Evolutionary conservation across 2,888 invertebrate species (phyloP).

Genomic region (Rutpela maculata): DNA sequence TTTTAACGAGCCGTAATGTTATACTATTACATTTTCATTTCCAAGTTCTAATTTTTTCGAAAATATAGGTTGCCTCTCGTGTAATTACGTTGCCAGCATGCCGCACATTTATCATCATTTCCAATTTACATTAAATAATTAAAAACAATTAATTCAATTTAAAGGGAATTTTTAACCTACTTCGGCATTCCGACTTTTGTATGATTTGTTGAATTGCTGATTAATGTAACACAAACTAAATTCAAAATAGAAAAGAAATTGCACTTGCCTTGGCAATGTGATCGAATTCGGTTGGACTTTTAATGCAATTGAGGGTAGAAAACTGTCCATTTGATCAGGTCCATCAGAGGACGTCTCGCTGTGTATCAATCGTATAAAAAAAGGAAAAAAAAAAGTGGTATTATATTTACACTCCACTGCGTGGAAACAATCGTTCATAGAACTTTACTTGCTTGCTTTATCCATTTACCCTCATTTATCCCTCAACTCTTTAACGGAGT

Average conservation of each 20-base stretch:
- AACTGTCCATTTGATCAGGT: too few species aligned
- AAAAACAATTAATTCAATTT: constrained; percentile 9
- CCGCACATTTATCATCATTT: constrained; percentile 28
- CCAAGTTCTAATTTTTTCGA: constrained; percentile 8
- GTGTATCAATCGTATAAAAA: too few species aligned
- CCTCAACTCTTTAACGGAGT: too few species aligned
- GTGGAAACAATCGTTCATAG: too few species aligned
- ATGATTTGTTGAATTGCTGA: not conserved
- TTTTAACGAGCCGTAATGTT: constrained; percentile 14
- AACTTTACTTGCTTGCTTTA: too few species aligned
- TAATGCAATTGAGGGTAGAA: too few species aligned
- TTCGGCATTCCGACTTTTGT: not conserved
- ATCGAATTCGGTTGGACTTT: too few species aligned
- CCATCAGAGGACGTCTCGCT: too few species aligned
- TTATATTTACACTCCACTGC: too few species aligned
- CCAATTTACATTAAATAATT: constrained; percentile 21
- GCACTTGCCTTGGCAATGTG: not conserved
- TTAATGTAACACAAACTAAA: not conserved
- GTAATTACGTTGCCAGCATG: constrained; percentile 11
- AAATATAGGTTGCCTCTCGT: constrained; percentile 5
- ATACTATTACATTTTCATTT: constrained; percentile 22
- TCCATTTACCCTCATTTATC: too few species aligned
- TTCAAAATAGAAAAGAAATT: not conserved
- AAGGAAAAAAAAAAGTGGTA: too few species aligned
- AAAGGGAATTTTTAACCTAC: constrained; percentile 14